Base-by-base conservation (phyloP, 1,140 invertebrate genomes). In the Sycobia sp. region DNA sequence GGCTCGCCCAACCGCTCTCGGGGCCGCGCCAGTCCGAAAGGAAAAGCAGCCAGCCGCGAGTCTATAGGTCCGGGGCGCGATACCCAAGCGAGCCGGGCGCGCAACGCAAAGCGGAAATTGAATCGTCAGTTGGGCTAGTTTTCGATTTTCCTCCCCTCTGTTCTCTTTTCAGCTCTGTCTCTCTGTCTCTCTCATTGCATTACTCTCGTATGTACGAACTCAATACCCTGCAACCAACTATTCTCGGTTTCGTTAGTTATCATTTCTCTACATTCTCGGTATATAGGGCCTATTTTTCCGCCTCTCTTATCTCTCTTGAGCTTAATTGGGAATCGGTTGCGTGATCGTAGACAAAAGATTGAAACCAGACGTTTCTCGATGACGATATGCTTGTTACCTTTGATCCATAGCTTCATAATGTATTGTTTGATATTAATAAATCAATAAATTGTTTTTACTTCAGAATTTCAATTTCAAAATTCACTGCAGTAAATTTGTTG, bases 81-180 rank as follows among this genome's bases (percentile, higher is more conserved):
- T 44, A 25, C 1, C n/a, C 38, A 23, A 39, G 39, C 23, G 4
- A 14, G 39, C 54, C 18, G 39, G 25, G 8, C 1, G 14, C 32
- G 41, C 25, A 32, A 44, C 44, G 39, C 34, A 44, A 44, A 56
- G n/a, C 25, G 54, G 41, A 56, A 56, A 56, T 56, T 56, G 27
- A 25, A 56, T 56, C 22, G 39, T 44, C 41, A 56, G 39, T 32
- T 56, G 43, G 18, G 11, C 16, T 20, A 16, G 51, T 20, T 36
- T 36, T n/a, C 20, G n/a, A 39, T 54, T 54, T 39, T 39, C 43
- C 20, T 16, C 18, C 20, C 9, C 5, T 3, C 7, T 49, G 16
- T 29, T 23, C 22, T 25, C 20, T 46, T n/a, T 51, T 34, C 20
- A 18, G 13, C 10, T 54, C 53, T 43, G 9, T 25, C 11, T 55